phyloP scores from a whole-genome alignment of 2,888 invertebrate genomes.

The Craniophora ligustri region DNA sequence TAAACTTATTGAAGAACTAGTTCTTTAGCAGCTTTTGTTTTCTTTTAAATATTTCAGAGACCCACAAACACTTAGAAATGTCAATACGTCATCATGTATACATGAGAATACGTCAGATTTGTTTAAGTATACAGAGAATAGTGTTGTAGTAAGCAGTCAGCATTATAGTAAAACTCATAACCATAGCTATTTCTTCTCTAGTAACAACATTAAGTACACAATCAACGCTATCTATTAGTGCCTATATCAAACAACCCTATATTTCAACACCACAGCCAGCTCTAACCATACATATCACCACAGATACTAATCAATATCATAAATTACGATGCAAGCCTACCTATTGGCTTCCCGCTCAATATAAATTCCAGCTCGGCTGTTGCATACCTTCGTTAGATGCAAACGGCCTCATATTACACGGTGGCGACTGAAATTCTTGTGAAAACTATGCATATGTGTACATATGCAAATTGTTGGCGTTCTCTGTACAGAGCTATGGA shows the following conservation, averaged over 20 bases:
- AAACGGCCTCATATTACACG: constrained; percentile 56
- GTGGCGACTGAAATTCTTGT: constrained; percentile 39
- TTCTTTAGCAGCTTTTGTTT: too few species aligned
- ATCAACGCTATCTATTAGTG: not conserved
- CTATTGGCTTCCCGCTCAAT: constrained; percentile 59
- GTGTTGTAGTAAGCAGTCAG: too few species aligned
- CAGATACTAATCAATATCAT: constrained; percentile 38
- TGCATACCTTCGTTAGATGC: constrained; percentile 57
- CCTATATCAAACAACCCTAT: not conserved
- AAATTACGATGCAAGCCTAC: constrained; percentile 39
- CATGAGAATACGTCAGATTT: too few species aligned
- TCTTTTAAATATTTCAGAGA: too few species aligned
- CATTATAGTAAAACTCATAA: too few species aligned
- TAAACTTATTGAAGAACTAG: too few species aligned
- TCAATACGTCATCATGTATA: too few species aligned
- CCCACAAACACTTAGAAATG: too few species aligned
- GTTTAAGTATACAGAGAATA: too few species aligned
- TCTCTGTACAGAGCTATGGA: constrained; percentile 6
- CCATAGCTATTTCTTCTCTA: too few species aligned
- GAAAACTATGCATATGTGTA: constrained; percentile 46
- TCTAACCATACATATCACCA: not conserved
- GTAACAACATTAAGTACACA: not conserved
- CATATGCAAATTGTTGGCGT: constrained; percentile 30
- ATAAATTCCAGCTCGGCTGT: constrained; percentile 64
- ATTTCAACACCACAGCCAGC: constrained; percentile 5